Percentiles rank a stretch among this genome's conserved stretches.
These are phyloP conservation scores for Dusona sp. DNA, from an alignment of 2,888 invertebrate genomes.

Conservation along the genomic window DNA sequence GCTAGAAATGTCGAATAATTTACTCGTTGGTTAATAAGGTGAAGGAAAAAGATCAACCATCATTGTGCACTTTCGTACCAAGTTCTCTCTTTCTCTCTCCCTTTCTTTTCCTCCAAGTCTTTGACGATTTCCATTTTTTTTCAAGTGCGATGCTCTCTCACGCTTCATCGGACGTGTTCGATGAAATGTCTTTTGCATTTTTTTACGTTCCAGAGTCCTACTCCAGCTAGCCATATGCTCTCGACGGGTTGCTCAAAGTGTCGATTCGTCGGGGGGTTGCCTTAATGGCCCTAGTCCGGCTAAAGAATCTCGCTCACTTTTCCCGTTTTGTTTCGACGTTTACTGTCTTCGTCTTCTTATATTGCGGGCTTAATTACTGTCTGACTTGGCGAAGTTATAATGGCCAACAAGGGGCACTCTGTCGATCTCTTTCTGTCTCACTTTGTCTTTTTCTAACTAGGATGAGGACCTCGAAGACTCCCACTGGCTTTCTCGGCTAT, in stretches of 20 bases:
- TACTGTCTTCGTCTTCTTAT: constrained; percentile 77
- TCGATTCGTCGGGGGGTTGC: constrained; percentile 81
- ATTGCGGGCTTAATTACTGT: constrained; percentile 84
- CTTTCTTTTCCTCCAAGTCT: constrained; percentile 70
- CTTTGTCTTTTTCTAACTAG: constrained; percentile 39
- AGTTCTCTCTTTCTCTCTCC: constrained; percentile 2
- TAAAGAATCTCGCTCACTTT: constrained; percentile 64
- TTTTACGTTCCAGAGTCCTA: constrained; percentile 46
- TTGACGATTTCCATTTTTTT: constrained; percentile 81
- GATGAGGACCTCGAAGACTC: constrained; percentile 68
- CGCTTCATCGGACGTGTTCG: constrained; percentile 82
- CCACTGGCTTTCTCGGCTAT: constrained; percentile 33
- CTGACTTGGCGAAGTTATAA: constrained; percentile 84
- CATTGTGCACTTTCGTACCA: neutral
- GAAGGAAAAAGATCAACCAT: constrained; percentile 48
- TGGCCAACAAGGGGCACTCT: constrained; percentile 81
- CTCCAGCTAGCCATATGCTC: constrained; percentile 30
- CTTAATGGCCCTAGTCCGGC: constrained; percentile 83
- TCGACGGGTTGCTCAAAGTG: constrained; percentile 78
- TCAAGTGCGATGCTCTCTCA: constrained; percentile 80
- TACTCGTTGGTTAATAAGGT: constrained; percentile 33
- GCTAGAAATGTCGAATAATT: constrained; percentile 74
- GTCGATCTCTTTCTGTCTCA: constrained; percentile 34
- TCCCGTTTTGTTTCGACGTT: constrained; percentile 49
- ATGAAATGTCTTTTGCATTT: constrained; percentile 64